Evolutionary conservation across 2,888 invertebrate genomes (phyloP).

Genomic region (Microctonus brassicae): DNA sequence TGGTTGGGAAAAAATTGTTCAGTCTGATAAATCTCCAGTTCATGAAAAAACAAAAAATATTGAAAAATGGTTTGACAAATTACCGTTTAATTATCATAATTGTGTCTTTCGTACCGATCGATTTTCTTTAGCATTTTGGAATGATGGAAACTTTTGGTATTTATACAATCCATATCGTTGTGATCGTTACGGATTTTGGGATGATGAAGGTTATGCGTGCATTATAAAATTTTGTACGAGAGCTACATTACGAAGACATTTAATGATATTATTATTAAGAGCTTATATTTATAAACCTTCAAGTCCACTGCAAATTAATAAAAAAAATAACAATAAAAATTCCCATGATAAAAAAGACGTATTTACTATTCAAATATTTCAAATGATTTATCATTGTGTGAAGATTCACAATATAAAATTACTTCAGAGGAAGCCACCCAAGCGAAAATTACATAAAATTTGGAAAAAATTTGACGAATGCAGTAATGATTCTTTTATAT

Average conservation of each 20-base stretch:
- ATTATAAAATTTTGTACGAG: constrained; percentile 60
- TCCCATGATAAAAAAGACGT: background rate
- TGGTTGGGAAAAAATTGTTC: constrained; percentile 50
- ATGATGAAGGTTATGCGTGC: constrained; percentile 56
- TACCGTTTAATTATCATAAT: constrained; percentile 51
- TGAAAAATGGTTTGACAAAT: constrained; percentile 57
- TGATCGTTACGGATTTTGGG: constrained; percentile 59
- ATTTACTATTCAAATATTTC: constrained; percentile 55
- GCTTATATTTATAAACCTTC: constrained; percentile 52
- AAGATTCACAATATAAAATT: constrained; percentile 58
- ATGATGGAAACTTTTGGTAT: constrained; percentile 62
- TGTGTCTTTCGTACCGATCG: constrained; percentile 57
- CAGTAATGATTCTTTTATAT: constrained; percentile 44
- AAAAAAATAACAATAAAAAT: background rate
- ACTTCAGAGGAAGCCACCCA: constrained; percentile 43
- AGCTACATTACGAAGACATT: constrained; percentile 55
- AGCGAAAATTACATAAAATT: constrained; percentile 32
- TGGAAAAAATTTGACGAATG: constrained; percentile 49
- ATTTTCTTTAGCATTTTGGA: constrained; percentile 61
- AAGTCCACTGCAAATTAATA: constrained; percentile 18
- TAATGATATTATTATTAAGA: constrained; percentile 59
- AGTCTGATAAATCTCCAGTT: constrained; percentile 40
- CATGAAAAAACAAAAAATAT: constrained; percentile 46
- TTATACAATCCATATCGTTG: constrained; percentile 63
- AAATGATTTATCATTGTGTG: constrained; percentile 55